Evolutionary conservation across 2,113 vertebrate genomes (phyloP).

Genomic region (Ahaetulla prasina): DNA sequence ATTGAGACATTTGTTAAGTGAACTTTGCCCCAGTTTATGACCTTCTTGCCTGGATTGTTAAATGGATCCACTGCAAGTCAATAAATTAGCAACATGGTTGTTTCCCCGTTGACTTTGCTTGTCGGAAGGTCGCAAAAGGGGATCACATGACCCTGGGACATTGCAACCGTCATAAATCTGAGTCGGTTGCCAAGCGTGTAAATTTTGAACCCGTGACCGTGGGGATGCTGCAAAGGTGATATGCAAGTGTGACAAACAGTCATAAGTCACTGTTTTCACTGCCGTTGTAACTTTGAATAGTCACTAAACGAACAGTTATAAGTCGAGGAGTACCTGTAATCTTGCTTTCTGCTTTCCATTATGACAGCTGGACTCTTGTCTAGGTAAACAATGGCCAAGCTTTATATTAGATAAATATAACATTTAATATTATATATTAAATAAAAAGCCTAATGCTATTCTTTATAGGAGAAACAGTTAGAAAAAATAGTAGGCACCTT

Average conservation of each 20-base stretch:
- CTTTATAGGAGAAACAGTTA: background rate
- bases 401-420: background rate
- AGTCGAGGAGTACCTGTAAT: background rate
- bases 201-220: background rate
- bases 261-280: background rate
- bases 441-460: background rate
- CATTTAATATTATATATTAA: no score
- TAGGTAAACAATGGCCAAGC: background rate
- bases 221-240: background rate
- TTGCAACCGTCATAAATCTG: background rate
- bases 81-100: background rate
- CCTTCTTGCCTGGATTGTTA: background rate
- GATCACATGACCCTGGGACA: background rate
- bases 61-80: background rate
- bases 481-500: background rate
- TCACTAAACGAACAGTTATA: background rate
- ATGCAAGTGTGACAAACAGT: background rate
- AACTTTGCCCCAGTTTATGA: background rate
- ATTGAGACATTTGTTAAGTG: background rate
- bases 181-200: background rate
- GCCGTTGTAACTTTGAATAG: background rate
- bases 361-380: background rate
- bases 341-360: background rate
- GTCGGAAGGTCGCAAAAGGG: background rate
- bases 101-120: background rate